phyloP scores from a whole-genome alignment of 2,888 invertebrate genomes.

The Phortica magna region DNA sequence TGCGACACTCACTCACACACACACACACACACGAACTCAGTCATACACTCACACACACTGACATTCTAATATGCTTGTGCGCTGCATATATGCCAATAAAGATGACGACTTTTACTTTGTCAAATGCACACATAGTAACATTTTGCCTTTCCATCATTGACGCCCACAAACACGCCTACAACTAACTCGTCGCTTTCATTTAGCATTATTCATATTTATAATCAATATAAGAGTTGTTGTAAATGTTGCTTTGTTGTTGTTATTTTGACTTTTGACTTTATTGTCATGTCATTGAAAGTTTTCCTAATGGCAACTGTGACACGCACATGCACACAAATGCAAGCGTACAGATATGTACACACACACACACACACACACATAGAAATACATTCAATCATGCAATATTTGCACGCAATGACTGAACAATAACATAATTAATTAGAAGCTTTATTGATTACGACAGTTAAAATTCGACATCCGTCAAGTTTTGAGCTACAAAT shows the following conservation, averaged over 20 bases:
- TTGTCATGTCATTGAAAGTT: slow-evolving; percentile 61
- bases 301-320: slow-evolving; percentile 39
- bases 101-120: slow-evolving; percentile 40
- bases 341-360: neutral
- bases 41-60: neutral
- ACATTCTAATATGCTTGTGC: too few species aligned
- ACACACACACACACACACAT: neutral
- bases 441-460: slow-evolving; percentile 32
- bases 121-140: neutral
- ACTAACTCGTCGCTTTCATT: slow-evolving; percentile 8
- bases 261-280: slow-evolving; percentile 67
- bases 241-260: neutral
- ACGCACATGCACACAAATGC: slow-evolving; percentile 11
- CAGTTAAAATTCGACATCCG: slow-evolving; percentile 19
- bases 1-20: neutral
- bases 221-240: slow-evolving; percentile 62
- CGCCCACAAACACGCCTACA: slow-evolving; percentile 6
- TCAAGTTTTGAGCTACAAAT: neutral
- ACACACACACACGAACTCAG: slow-evolving; percentile 1
- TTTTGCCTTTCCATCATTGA: neutral
- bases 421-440: slow-evolving; percentile 34
- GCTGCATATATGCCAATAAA: neutral
- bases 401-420: slow-evolving; percentile 25
- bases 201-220: slow-evolving; percentile 61
- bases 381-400: neutral